Evolutionary conservation across 2,888 invertebrate species (phyloP).

Genomic region (Invenusta paracnida): DNA sequence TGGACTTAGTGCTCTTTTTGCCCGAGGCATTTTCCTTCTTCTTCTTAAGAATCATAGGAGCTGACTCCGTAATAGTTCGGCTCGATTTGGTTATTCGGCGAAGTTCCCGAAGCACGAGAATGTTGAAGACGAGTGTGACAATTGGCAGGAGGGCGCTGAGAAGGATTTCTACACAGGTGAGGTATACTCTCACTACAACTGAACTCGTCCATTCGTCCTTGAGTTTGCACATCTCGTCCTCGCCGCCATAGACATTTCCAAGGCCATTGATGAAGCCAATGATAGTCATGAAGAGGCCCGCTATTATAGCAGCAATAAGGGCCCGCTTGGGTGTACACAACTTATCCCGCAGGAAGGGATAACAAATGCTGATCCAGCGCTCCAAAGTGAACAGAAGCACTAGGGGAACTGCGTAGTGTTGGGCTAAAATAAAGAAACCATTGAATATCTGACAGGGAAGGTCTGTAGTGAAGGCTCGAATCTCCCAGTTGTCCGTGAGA

Average conservation of each 20-base stretch:
- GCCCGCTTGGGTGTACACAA: slow-evolving; percentile 55
- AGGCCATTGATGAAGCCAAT: slow-evolving; percentile 52
- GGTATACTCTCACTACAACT: not conserved
- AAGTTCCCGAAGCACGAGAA: slow-evolving; percentile 57
- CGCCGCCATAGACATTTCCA: slow-evolving; percentile 53
- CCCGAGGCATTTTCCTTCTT: not conserved
- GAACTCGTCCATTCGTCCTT: slow-evolving; percentile 53
- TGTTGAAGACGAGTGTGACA: slow-evolving; percentile 55
- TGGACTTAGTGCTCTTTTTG: not conserved
- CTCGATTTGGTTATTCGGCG: slow-evolving; percentile 49
- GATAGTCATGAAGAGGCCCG: slow-evolving; percentile 48
- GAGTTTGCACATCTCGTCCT: slow-evolving; percentile 49
- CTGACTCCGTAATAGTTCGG: not conserved
- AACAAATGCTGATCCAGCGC: slow-evolving; percentile 56
- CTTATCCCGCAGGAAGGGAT: slow-evolving; percentile 53
- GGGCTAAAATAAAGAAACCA: slow-evolving; percentile 52
- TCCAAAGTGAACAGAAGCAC: slow-evolving; percentile 58
- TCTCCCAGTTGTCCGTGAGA: slow-evolving; percentile 55
- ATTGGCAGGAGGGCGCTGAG: slow-evolving; percentile 56
- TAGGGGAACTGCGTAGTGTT: slow-evolving; percentile 55
- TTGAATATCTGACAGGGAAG: slow-evolving; percentile 55
- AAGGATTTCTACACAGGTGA: slow-evolving; percentile 50
- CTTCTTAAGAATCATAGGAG: not conserved
- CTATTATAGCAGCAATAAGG: slow-evolving; percentile 1
- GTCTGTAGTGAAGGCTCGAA: slow-evolving; percentile 50